Percentiles rank a stretch among this genome's conserved stretches.
Conservation (phyloP, 2,113 vertebrate species). For the Pao palembangensis region DNA sequence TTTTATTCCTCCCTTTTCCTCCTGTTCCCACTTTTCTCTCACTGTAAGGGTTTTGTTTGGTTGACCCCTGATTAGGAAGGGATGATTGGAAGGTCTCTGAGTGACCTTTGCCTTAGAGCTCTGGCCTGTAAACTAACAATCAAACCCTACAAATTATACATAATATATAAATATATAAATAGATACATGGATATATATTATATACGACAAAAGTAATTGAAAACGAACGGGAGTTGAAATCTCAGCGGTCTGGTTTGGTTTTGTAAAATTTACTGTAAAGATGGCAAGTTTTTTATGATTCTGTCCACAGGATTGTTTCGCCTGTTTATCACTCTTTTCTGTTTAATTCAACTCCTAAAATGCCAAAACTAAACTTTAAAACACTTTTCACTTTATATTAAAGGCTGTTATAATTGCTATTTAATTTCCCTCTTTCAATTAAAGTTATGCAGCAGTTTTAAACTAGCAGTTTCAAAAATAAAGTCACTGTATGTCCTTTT, state of each 20-base stretch:
- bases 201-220: slow-evolving; percentile 43
- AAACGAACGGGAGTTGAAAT: slow-evolving; percentile 33
- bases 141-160: slow-evolving; percentile 66
- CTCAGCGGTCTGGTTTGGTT: slow-evolving; percentile 63
- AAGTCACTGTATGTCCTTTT: slow-evolving; percentile 16
- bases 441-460: slow-evolving; percentile 36
- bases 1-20: slow-evolving; percentile 22
- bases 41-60: not conserved
- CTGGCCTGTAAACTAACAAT: slow-evolving; percentile 64
- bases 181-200: slow-evolving; percentile 70
- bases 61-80: too few species aligned
- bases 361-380: slow-evolving; percentile 63
- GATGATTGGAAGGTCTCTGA: slow-evolving; percentile 26
- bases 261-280: slow-evolving; percentile 74
- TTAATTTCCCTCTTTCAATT: slow-evolving; percentile 57
- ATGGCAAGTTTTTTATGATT: slow-evolving; percentile 66
- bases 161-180: slow-evolving; percentile 71
- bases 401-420: slow-evolving; percentile 63
- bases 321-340: slow-evolving; percentile 48
- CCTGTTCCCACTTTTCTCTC: slow-evolving; percentile 8
- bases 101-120: slow-evolving; percentile 64
- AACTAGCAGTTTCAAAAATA: slow-evolving; percentile 37
- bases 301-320: slow-evolving; percentile 59
- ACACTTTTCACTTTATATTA: slow-evolving; percentile 66
- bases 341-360: slow-evolving; percentile 37